Evolutionary conservation across 1,140 invertebrate genomes (phyloP).

Genomic region (Diorhabda sublineata): DNA sequence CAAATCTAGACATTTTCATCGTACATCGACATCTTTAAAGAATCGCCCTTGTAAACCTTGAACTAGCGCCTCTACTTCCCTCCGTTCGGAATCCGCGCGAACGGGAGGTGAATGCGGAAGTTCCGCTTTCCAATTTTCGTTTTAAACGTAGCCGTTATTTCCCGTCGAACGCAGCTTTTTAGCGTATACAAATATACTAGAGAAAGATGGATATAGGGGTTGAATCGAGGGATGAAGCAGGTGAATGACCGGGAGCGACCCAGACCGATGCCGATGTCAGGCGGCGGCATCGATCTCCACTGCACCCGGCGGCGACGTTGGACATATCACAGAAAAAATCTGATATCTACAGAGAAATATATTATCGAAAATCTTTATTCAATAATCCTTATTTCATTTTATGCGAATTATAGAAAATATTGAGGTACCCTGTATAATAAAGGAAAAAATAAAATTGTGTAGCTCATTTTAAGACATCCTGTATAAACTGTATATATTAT

Average conservation of each 20-base stretch:
- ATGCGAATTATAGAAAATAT: no score
- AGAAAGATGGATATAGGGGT: not conserved
- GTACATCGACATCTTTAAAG: no score
- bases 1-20: no score
- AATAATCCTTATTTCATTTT: no score
- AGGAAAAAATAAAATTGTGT: no score
- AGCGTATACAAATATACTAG: not conserved
- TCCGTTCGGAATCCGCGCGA: not conserved
- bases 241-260: constrained; percentile 41
- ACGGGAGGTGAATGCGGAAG: not conserved
- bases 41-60: not conserved
- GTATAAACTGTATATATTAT: no score
- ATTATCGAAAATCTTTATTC: no score
- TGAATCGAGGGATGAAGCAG: constrained; percentile 33
- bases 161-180: not conserved
- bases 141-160: not conserved
- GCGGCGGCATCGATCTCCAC: constrained; percentile 35
- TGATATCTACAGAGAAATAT: no score
- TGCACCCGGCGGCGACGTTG: constrained; percentile 27
- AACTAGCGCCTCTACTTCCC: not conserved
- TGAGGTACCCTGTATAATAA: no score
- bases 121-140: not conserved
- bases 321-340: no score
- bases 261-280: constrained; percentile 42
- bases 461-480: no score